Conservation (phyloP, 23 tunicate species). For the Styela clava region DNA sequence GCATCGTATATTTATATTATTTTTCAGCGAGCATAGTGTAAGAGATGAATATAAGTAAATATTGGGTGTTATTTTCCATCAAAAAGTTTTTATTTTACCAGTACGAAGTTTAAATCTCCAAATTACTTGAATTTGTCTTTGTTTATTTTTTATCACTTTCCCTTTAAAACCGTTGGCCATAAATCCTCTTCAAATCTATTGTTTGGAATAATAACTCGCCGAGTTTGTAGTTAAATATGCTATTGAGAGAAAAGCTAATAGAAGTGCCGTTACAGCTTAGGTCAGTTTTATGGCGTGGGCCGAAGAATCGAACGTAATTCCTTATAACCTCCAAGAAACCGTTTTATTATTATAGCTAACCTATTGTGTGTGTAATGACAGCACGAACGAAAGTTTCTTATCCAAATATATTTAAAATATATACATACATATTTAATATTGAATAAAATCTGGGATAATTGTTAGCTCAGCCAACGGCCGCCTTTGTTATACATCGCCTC, state of each 20-base stretch:
- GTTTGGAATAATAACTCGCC: not conserved
- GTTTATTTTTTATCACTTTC: not conserved
- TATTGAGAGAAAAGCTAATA: not conserved
- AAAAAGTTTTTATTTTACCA: too few relatives aligned
- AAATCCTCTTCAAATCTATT: not conserved
- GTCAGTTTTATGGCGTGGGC: not conserved
- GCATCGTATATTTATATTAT: too few relatives aligned
- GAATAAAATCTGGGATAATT: conserved; percentile 2
- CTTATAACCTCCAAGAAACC: not conserved
- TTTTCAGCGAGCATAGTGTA: too few relatives aligned
- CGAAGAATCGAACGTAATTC: not conserved
- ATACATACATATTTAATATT: not conserved
- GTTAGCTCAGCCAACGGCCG: conserved; percentile 30
- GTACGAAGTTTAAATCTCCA: not conserved
- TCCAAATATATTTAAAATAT: too few relatives aligned
- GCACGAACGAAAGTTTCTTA: not conserved
- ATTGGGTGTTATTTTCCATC: not conserved
- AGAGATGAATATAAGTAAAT: too few relatives aligned
- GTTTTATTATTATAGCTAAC: not conserved
- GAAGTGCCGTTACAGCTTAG: not conserved
- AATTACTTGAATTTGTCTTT: not conserved
- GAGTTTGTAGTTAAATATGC: not conserved
- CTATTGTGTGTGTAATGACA: conserved; percentile 9
- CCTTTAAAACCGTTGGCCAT: not conserved
- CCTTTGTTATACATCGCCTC: not conserved